These are phyloP conservation scores for Protonibea diacanthus DNA, from an alignment of 2,797 vertebrate species.

Conservation along the genomic window DNA sequence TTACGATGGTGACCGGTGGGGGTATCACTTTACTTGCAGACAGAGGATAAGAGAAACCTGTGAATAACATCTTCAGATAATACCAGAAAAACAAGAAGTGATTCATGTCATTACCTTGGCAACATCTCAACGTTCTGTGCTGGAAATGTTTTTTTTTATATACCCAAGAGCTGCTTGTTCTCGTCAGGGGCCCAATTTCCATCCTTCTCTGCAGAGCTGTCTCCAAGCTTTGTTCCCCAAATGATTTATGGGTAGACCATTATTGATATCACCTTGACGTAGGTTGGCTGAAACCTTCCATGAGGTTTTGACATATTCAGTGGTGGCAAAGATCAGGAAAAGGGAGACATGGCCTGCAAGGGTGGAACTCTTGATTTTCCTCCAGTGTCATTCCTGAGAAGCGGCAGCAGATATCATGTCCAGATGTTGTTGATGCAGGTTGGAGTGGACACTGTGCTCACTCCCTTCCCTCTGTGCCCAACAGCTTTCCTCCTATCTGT, in stretches of 20 bases:
- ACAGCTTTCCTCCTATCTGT: slow-evolving; percentile 15
- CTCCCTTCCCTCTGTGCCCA: slow-evolving; percentile 16
- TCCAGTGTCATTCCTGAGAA: slow-evolving; percentile 52
- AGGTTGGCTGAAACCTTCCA: slow-evolving; percentile 40
- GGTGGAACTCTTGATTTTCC: slow-evolving; percentile 51
- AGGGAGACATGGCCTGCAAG: slow-evolving; percentile 33
- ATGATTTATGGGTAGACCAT: slow-evolving; percentile 60
- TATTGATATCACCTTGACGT: slow-evolving; percentile 49
- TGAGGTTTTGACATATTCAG: slow-evolving; percentile 41
- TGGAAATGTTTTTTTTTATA: slow-evolving; percentile 8
- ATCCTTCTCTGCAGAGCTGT: slow-evolving; percentile 31
- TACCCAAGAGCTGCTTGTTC: slow-evolving; percentile 18
- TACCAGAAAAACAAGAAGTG: slow-evolving; percentile 48
- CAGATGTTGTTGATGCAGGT: slow-evolving; percentile 66
- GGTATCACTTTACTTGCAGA: slow-evolving; percentile 60
- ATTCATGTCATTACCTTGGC: slow-evolving; percentile 53
- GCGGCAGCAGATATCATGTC: slow-evolving; percentile 51
- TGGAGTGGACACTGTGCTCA: slow-evolving; percentile 28
- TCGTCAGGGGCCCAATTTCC: slow-evolving; percentile 56
- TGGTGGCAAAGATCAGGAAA: slow-evolving; percentile 55
- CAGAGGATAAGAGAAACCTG: slow-evolving; percentile 39
- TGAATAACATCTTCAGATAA: slow-evolving; percentile 47
- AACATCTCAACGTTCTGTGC: slow-evolving; percentile 35
- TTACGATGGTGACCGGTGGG: slow-evolving; percentile 35
- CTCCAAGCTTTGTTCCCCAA: slow-evolving; percentile 24